Conservation (phyloP, 2,113 vertebrate genomes). For the Pollimyrus isidori region DNA sequence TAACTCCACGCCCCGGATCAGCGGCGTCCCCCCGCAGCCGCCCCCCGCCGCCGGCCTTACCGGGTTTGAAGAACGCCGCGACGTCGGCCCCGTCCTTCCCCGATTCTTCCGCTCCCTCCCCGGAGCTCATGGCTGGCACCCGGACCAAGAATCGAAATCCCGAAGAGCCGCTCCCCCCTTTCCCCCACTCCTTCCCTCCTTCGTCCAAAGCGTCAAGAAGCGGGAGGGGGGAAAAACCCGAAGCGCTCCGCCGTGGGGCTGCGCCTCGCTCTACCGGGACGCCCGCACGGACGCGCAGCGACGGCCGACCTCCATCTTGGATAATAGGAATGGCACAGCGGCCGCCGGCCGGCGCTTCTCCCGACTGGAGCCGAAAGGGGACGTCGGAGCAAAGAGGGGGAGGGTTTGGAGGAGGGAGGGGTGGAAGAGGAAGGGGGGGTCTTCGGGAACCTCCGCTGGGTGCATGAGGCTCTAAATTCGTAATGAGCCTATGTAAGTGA, state of each 20-base stretch:
- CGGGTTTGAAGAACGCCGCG: conserved; percentile 91
- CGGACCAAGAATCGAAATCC: conserved; percentile 43
- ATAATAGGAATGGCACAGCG: conserved; percentile 50
- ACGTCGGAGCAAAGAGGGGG: conserved; percentile 45
- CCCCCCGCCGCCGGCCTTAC: conserved; percentile 67
- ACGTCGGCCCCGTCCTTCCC: conserved; percentile 94
- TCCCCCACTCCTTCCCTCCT: conserved; percentile 4
- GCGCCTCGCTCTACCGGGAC: conserved; percentile 44
- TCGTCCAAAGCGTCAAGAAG: conserved; percentile 18
- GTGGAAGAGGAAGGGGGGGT: neutral
- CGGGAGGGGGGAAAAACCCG: conserved; percentile 15
- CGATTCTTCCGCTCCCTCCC: conserved; percentile 79
- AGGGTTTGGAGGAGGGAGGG: neutral
- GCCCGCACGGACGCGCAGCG: conserved; percentile 38
- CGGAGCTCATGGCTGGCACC: conserved; percentile 68
- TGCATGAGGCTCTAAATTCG: neutral
- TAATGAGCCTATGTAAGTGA: neutral
- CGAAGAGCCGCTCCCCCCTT: conserved; percentile 23
- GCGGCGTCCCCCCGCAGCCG: neutral
- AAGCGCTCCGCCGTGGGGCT: conserved; percentile 47
- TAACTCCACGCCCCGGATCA: neutral
- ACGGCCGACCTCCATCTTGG: conserved; percentile 67
- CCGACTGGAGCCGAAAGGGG: conserved; percentile 56
- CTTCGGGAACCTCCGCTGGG: conserved; percentile 12
- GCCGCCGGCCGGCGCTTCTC: conserved; percentile 63